These are phyloP conservation scores for Myiozetetes cayanensis DNA, from an alignment of 2,113 vertebrate genomes.

Conservation along the genomic window DNA sequence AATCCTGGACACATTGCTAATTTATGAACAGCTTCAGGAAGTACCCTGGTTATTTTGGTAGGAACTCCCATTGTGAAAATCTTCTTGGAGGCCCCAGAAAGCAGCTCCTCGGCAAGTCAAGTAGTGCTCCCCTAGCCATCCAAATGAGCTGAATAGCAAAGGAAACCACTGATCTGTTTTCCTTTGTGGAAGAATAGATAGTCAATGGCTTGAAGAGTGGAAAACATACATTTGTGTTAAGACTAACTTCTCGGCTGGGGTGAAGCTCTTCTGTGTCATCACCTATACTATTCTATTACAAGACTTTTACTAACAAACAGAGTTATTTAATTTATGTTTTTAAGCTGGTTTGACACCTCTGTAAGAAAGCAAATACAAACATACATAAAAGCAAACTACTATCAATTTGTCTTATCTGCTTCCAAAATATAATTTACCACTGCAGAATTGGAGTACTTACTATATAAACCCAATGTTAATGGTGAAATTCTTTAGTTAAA, in stretches of 20 bases:
- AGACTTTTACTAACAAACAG: neutral
- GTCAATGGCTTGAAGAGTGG: neutral
- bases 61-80: neutral
- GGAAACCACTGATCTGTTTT: conserved; percentile 19
- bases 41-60: neutral
- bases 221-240: neutral
- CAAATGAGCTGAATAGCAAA: conserved; percentile 19
- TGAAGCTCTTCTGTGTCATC: neutral
- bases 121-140: neutral
- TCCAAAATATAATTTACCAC: neutral
- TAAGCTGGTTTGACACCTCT: neutral
- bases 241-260: neutral
- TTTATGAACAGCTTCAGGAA: conserved; percentile 15
- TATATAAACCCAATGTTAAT: neutral
- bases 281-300: neutral
- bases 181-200: neutral
- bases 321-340: neutral
- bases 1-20: neutral
- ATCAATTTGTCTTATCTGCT: neutral
- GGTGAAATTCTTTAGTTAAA: neutral
- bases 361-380: neutral
- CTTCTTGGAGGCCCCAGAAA: neutral
- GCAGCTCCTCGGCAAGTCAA: neutral
- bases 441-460: neutral
- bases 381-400: neutral